Evolutionary conservation across 2,113 vertebrate species (phyloP).

Genomic region (Balaeniceps rex): DNA sequence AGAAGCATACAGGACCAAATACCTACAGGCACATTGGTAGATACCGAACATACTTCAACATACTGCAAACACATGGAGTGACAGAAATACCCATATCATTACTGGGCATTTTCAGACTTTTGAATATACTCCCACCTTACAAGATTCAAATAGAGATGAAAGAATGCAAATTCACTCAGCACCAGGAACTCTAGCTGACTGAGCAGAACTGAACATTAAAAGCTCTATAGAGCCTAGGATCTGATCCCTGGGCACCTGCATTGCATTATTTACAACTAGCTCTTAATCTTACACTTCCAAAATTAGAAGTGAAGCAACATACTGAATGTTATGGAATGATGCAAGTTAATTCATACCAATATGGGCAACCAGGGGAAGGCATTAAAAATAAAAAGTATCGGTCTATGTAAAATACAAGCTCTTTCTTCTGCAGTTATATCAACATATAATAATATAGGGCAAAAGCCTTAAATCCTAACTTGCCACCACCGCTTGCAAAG

Average conservation of each 20-base stretch:
- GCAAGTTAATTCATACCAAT: not conserved
- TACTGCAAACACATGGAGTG: not conserved
- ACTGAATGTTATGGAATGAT: accelerated
- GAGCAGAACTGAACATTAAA: not conserved
- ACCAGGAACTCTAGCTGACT: not conserved
- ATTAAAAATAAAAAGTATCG: not conserved
- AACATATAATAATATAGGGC: not conserved
- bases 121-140: not conserved
- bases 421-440: not conserved
- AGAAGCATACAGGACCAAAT: not conserved
- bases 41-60: not conserved
- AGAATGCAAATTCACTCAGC: not conserved
- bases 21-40: not conserved
- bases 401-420: not conserved
- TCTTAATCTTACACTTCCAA: not conserved
- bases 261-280: not conserved
- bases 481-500: not conserved
- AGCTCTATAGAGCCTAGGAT: not conserved
- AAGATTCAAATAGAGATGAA: not conserved
- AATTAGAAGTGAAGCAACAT: not conserved
- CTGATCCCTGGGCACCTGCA: not conserved
- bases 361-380: accelerated
- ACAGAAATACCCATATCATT: not conserved
- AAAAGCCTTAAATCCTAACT: not conserved
- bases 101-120: not conserved